A percentile compares a stretch with the other conserved stretches of the same genome.
Evolutionary conservation across 2,113 vertebrate genomes (phyloP).

Genomic region (Corvus cornix): DNA sequence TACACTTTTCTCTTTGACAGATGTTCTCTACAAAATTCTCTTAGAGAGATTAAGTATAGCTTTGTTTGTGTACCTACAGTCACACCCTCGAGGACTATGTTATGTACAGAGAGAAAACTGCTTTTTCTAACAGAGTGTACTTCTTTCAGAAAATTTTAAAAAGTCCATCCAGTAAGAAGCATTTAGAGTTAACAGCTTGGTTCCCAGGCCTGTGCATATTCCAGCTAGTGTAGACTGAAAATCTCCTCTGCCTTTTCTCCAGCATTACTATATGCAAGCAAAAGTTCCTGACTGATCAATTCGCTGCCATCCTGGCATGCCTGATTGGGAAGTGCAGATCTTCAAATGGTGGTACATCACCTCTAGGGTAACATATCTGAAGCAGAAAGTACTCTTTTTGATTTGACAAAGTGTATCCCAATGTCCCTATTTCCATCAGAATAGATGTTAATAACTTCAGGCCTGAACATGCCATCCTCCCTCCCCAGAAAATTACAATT

Average conservation of each 20-base stretch:
- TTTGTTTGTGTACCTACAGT: conserved; percentile 21
- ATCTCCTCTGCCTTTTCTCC: neutral
- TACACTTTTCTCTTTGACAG: neutral
- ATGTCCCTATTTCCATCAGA: conserved; percentile 1
- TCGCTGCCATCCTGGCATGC: neutral
- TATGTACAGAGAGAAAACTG: neutral
- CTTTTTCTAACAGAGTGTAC: neutral
- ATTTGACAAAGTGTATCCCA: neutral
- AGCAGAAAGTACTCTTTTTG: conserved; percentile 14
- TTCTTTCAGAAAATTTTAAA: neutral
- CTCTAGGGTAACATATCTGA: neutral
- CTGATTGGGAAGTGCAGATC: neutral
- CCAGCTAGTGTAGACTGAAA: neutral
- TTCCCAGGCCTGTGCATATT: conserved; percentile 1
- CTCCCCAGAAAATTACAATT: neutral
- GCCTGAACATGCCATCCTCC: neutral
- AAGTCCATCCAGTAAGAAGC: neutral
- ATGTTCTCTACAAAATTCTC: conserved; percentile 13
- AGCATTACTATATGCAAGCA: neutral
- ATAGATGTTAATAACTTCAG: conserved; percentile 14
- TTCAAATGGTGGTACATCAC: neutral
- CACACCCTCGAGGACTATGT: neutral
- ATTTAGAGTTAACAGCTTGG: neutral
- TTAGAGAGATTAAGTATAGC: neutral
- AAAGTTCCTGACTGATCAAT: neutral